Conservation (phyloP, 2,888 invertebrate genomes). For the Ametastegia equiseti region DNA sequence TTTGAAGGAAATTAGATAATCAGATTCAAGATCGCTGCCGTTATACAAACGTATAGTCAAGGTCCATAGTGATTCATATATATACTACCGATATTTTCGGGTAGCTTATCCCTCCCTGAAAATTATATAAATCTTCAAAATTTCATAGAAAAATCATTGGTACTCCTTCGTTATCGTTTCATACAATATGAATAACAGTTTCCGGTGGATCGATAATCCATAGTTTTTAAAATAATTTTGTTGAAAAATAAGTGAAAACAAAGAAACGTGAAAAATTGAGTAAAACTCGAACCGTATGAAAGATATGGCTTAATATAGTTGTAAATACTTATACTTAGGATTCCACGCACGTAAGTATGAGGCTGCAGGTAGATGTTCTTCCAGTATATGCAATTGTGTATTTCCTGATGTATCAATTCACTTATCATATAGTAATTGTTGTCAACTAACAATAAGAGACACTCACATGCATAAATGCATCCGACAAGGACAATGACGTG, state of each 20-base stretch:
- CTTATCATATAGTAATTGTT: neutral
- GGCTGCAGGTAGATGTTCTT: neutral
- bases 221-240: too few relatives aligned
- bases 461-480: constrained; percentile 18
- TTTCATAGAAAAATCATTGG: too few relatives aligned
- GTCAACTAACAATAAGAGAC: neutral
- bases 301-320: neutral
- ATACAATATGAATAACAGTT: too few relatives aligned
- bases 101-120: too few relatives aligned
- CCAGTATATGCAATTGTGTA: neutral
- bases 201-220: too few relatives aligned
- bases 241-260: neutral
- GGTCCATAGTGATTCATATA: neutral
- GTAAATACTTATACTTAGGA: neutral
- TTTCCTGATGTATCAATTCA: constrained; percentile 2
- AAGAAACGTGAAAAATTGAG: too few relatives aligned
- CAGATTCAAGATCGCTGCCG: neutral
- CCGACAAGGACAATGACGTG: neutral
- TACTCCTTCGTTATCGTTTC: too few relatives aligned
- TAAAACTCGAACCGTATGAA: neutral
- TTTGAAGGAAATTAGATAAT: neutral
- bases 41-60: neutral
- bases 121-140: too few relatives aligned
- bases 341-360: neutral
- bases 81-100: neutral